phyloP scores from a whole-genome alignment of 2,888 invertebrate genomes.

The Tupiocoris notatus region DNA sequence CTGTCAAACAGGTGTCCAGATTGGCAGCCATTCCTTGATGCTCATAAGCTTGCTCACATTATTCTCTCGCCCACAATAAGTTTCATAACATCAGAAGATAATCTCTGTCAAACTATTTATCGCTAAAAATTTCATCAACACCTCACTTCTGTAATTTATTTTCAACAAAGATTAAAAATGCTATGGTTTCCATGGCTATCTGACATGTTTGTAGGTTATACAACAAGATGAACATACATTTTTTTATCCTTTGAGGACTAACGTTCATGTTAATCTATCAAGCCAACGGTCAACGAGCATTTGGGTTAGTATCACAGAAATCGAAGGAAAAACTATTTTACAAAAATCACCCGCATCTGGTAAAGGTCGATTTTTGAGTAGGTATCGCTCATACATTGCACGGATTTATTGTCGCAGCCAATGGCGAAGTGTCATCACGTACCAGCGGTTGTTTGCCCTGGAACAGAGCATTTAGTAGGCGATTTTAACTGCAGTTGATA shows the following conservation, averaged over 20 bases:
- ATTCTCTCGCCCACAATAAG: too few species aligned
- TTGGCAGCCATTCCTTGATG: too few species aligned
- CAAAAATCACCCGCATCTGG: not conserved
- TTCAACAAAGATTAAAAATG: not conserved
- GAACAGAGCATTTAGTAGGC: slow-evolving; percentile 18
- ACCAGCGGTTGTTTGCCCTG: slow-evolving; percentile 21
- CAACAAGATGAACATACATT: not conserved
- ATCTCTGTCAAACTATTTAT: too few species aligned
- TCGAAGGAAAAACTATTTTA: slow-evolving; percentile 5
- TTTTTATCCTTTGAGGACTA: not conserved
- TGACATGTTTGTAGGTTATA: not conserved
- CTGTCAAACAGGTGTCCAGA: too few species aligned
- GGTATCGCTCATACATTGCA: not conserved
- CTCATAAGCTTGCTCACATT: too few species aligned
- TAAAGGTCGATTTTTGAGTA: not conserved
- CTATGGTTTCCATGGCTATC: not conserved
- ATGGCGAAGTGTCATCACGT: slow-evolving; percentile 9
- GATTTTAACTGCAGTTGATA: too few species aligned
- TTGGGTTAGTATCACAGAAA: slow-evolving; percentile 31
- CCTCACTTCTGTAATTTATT: not conserved
- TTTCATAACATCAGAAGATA: too few species aligned
- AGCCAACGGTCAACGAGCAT: not conserved
- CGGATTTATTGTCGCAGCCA: not conserved
- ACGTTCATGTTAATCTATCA: not conserved
- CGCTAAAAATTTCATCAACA: too few species aligned